Percentiles rank a stretch among this genome's conserved stretches.
phyloP scores from a whole-genome alignment of 2,113 vertebrate species.

The Bubo blakistoni region DNA sequence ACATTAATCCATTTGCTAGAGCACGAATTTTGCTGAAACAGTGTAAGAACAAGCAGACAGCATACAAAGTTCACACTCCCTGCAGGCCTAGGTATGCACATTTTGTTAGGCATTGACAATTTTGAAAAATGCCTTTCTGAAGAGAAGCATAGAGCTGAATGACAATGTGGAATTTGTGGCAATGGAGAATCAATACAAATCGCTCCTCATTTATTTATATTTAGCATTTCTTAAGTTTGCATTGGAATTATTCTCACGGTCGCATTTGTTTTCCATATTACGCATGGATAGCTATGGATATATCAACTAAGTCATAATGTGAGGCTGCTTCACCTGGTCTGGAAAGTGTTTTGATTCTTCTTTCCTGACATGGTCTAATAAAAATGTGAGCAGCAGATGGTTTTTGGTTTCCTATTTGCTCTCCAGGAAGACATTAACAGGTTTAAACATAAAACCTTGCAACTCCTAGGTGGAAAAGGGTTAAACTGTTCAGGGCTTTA shows the following conservation, averaged over 20 bases:
- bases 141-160: background rate
- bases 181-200: constrained; percentile 10
- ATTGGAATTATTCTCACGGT: background rate
- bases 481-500: background rate
- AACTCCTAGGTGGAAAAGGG: background rate
- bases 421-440: background rate
- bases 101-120: background rate
- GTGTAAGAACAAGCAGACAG: background rate
- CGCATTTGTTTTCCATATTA: background rate
- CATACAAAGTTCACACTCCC: background rate
- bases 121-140: constrained; percentile 27
- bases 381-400: background rate
- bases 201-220: background rate
- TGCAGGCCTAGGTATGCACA: background rate
- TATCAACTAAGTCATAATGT: background rate
- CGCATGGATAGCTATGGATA: background rate
- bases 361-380: background rate
- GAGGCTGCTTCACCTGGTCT: background rate
- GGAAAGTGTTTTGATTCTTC: background rate
- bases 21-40: background rate
- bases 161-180: background rate
- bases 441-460: background rate
- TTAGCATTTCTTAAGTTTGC: background rate
- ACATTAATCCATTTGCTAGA: background rate
- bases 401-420: background rate